phyloP scores from a whole-genome alignment of 2,888 invertebrate genomes.

The Eupithecia insigniata region DNA sequence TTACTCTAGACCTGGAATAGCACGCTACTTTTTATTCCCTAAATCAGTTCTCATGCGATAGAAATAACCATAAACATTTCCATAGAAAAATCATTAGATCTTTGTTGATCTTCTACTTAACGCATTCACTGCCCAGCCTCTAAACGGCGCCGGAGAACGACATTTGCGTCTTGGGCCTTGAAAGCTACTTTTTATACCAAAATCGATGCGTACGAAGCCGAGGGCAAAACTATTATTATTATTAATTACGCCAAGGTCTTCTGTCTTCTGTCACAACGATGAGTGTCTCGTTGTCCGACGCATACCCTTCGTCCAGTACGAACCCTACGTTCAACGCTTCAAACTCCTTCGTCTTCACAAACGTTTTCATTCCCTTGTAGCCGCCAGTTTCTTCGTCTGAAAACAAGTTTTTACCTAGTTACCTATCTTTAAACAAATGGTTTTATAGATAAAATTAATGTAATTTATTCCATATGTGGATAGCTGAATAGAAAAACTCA shows the following conservation, averaged over 20 bases:
- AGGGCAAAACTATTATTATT: too few relatives aligned
- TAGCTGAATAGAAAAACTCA: neutral
- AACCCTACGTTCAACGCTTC: conserved; percentile 90
- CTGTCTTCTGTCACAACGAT: conserved; percentile 88
- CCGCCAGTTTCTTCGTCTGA: conserved; percentile 94
- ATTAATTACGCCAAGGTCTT: conserved; percentile 90
- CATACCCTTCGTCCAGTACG: conserved; percentile 92
- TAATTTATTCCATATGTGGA: neutral
- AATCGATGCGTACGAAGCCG: too few relatives aligned
- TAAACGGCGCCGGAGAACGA: too few relatives aligned
- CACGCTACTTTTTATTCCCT: too few relatives aligned
- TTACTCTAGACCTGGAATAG: too few relatives aligned
- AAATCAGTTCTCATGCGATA: too few relatives aligned
- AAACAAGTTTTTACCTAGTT: neutral
- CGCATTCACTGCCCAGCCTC: too few relatives aligned
- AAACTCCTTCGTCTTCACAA: conserved; percentile 88
- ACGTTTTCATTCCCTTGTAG: conserved; percentile 88
- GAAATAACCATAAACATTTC: too few relatives aligned
- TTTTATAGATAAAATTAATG: neutral
- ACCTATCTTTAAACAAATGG: neutral
- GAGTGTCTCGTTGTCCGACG: conserved; percentile 83
- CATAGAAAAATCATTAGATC: too few relatives aligned
- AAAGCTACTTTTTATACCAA: too few relatives aligned
- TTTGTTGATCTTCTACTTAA: too few relatives aligned
- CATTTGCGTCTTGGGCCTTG: too few relatives aligned